These are phyloP conservation scores for Suncus etruscus DNA, from an alignment of 2,113 vertebrate genomes.

Conservation along the genomic window DNA sequence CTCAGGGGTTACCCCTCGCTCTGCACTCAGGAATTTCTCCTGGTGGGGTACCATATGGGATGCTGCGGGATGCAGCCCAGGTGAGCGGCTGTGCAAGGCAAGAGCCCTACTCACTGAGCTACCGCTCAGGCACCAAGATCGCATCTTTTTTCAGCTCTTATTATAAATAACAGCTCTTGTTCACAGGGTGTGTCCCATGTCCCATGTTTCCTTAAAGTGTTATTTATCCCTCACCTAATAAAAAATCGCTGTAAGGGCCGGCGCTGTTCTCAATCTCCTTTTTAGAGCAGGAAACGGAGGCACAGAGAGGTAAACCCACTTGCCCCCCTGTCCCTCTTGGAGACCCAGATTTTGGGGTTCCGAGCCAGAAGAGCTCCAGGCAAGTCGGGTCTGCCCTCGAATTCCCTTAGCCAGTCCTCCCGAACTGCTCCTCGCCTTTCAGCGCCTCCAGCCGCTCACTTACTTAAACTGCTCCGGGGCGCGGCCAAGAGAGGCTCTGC, in stretches of 20 bases:
- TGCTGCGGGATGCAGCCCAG: too few relatives aligned
- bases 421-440: too few relatives aligned
- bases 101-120: too few relatives aligned
- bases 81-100: too few relatives aligned
- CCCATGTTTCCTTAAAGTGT: neutral
- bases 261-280: conserved; percentile 9
- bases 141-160: neutral
- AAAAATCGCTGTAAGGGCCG: neutral
- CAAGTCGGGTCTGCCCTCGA: too few relatives aligned
- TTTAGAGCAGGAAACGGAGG: conserved; percentile 46
- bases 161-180: neutral
- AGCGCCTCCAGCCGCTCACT: neutral
- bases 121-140: too few relatives aligned
- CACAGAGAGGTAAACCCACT: neutral
- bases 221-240: neutral
- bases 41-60: too few relatives aligned
- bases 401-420: neutral
- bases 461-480: neutral
- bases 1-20: too few relatives aligned
- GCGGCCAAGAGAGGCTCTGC: neutral
- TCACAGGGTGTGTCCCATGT: neutral
- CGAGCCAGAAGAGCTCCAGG: too few relatives aligned
- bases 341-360: neutral
- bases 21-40: too few relatives aligned
- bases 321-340: neutral